These are phyloP conservation scores for Drosophila serrata DNA, from an alignment of 1,140 invertebrate species.

Conservation along the genomic window DNA sequence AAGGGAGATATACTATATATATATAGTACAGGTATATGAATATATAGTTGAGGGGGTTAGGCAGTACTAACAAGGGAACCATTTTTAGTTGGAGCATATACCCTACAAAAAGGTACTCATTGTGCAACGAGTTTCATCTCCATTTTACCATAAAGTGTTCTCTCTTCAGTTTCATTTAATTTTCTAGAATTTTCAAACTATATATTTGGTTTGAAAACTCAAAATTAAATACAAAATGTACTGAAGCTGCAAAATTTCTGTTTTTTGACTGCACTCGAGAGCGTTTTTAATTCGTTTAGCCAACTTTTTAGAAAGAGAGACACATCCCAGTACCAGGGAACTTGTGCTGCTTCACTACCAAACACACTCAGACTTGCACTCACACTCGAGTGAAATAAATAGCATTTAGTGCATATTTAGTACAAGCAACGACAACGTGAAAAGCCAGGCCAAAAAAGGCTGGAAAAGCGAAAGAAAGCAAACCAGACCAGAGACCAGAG, in stretches of 20 bases:
- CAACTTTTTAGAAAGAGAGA: conserved; percentile 12
- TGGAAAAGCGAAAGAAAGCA: conserved; percentile 44
- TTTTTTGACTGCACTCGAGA: conserved; percentile 8
- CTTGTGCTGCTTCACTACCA: conserved; percentile 34
- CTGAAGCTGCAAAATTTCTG: background rate
- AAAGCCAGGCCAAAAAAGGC: conserved; percentile 65
- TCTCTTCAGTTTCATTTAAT: background rate
- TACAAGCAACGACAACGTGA: conserved; percentile 61
- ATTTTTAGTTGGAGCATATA: conserved; percentile 13
- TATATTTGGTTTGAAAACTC: background rate
- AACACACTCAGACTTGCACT: conserved; percentile 13
- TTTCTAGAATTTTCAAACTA: background rate
- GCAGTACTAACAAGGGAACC: background rate
- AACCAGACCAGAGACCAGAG: conserved; percentile 29
- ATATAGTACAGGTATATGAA: background rate
- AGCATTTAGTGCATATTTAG: conserved; percentile 81
- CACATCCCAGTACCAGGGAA: conserved; percentile 5
- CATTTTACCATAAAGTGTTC: background rate
- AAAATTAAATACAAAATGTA: background rate
- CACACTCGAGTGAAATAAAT: conserved; percentile 56
- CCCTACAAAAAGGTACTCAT: conserved; percentile 6
- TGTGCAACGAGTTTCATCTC: background rate
- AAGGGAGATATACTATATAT: conserved; percentile 1
- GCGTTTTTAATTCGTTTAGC: conserved; percentile 36
- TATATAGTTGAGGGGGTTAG: conserved; percentile 4